Evolutionary conservation across 2,113 vertebrate genomes (phyloP).

Genomic region (Erythrolamprus reginae): DNA sequence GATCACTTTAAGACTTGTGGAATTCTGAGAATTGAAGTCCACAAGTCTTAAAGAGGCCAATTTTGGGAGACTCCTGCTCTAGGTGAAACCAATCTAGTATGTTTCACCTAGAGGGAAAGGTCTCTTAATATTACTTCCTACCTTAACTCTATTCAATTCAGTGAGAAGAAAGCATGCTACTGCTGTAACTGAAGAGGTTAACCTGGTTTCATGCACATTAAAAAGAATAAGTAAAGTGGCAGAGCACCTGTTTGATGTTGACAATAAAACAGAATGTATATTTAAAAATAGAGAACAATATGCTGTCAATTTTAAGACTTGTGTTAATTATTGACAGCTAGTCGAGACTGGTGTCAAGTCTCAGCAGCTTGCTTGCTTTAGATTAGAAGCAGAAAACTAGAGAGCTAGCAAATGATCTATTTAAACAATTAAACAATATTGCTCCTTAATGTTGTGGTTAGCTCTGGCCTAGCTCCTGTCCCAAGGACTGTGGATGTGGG

Average conservation of each 20-base stretch:
- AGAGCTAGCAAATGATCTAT: background rate
- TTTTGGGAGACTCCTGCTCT: too few species aligned
- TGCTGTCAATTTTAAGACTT: background rate
- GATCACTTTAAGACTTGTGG: too few species aligned
- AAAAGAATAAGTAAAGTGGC: background rate
- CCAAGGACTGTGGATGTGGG: too few species aligned
- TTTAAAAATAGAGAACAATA: background rate
- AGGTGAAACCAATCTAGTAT: too few species aligned
- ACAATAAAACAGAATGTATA: background rate
- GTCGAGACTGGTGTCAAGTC: background rate
- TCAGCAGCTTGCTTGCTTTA: background rate
- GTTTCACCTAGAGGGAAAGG: background rate
- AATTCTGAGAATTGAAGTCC: too few species aligned
- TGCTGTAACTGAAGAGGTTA: background rate
- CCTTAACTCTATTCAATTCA: background rate
- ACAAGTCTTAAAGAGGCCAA: too few species aligned
- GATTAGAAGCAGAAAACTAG: background rate
- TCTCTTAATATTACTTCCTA: background rate
- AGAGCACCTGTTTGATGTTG: background rate
- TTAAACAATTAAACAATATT: background rate
- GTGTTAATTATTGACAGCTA: background rate
- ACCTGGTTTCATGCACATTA: background rate
- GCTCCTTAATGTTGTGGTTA: too few species aligned
- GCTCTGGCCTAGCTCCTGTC: too few species aligned
- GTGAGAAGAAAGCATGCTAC: background rate